Conservation (phyloP, 2,888 invertebrate species). For the Drosophila rellima region DNA sequence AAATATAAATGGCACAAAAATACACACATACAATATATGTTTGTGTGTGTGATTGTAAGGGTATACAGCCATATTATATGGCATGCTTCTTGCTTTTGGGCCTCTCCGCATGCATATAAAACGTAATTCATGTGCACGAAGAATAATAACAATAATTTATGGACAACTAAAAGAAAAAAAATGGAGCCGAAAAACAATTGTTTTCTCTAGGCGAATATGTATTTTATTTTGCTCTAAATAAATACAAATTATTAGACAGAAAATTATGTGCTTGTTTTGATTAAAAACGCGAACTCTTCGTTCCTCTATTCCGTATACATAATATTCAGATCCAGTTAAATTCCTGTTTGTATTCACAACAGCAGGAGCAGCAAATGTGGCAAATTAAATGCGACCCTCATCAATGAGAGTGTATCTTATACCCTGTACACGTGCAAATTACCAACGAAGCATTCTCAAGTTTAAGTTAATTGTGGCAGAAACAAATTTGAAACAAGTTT, state of each 20-base stretch:
- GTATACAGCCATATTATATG: conserved; percentile 11
- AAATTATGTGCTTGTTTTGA: conserved; percentile 77
- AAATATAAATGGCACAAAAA: conserved; percentile 66
- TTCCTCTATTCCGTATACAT: conserved; percentile 23
- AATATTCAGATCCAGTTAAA: conserved; percentile 7
- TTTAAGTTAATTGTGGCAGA: too few species aligned
- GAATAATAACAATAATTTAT: conserved; percentile 51
- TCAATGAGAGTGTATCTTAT: conserved; percentile 45
- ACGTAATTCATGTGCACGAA: conserved; percentile 53
- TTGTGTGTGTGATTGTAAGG: conserved; percentile 11
- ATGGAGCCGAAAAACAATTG: conserved; percentile 13
- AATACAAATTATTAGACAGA: conserved; percentile 56
- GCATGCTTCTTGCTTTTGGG: conserved; percentile 14
- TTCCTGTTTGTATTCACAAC: conserved; percentile 16
- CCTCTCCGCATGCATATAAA: conserved; percentile 56
- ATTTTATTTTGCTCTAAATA: conserved; percentile 48
- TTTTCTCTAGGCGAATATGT: conserved; percentile 9
- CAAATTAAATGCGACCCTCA: conserved; percentile 54
- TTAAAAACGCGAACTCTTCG: conserved; percentile 58
- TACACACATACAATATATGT: background rate
- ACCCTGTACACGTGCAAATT: conserved; percentile 5
- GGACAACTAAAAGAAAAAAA: conserved; percentile 43
- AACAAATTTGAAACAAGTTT: too few species aligned
- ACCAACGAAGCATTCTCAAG: background rate
- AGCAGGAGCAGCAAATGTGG: conserved; percentile 11